Evolutionary conservation across 2,888 invertebrate genomes (phyloP).

Genomic region (Melieria picta): DNA sequence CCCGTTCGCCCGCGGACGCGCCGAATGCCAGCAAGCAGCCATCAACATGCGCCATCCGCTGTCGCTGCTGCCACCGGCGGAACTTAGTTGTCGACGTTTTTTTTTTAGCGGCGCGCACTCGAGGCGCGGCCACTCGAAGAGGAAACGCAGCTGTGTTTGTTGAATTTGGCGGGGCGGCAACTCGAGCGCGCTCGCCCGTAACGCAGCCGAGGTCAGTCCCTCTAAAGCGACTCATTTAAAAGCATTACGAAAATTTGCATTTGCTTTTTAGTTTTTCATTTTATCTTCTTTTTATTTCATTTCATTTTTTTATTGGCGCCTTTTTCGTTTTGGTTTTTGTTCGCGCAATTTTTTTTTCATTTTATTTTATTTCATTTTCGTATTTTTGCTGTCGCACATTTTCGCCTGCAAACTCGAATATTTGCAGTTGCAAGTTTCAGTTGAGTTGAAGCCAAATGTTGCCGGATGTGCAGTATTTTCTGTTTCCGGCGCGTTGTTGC

Average conservation of each 20-base stretch:
- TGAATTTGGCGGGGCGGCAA: too few relatives aligned
- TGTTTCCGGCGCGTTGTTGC: constrained; percentile 8
- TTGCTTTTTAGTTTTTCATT: neutral
- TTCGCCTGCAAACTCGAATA: neutral
- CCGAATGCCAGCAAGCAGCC: too few relatives aligned
- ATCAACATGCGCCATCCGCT: too few relatives aligned
- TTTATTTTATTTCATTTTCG: neutral
- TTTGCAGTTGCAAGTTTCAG: constrained; percentile 6
- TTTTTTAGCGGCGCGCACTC: too few relatives aligned
- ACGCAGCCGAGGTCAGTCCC: neutral
- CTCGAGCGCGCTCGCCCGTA: too few relatives aligned
- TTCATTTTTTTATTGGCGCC: neutral
- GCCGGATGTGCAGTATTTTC: constrained; percentile 32
- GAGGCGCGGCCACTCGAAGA: too few relatives aligned
- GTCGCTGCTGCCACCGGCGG: too few relatives aligned
- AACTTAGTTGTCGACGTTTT: too few relatives aligned
- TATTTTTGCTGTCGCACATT: neutral
- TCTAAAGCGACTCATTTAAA: constrained; percentile 24
- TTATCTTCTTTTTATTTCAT: constrained; percentile 14
- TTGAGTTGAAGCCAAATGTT: constrained; percentile 24
- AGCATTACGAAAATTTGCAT: constrained; percentile 28
- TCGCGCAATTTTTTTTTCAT: neutral
- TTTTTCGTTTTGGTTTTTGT: neutral
- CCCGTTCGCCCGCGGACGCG: neutral
- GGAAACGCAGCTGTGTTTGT: too few relatives aligned